phyloP scores from a whole-genome alignment of 37 sponge, comb jelly and placozoan genomes.

The Tethya wilhelma region DNA sequence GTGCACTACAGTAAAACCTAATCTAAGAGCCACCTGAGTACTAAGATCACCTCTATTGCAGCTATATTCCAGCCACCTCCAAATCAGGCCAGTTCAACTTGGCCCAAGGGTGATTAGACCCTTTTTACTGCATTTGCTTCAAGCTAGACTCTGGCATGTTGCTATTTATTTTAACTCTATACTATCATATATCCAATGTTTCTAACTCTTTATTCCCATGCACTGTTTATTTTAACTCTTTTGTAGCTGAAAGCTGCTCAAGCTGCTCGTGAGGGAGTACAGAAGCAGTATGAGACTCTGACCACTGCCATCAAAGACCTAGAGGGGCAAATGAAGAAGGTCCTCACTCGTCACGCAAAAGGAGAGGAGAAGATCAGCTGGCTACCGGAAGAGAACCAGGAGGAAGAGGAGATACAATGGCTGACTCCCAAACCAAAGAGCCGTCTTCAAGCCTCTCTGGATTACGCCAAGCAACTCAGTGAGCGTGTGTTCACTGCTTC shows the following conservation, averaged over 20 bases:
- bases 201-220: no score
- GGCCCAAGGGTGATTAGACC: no score
- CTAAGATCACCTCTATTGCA: no score
- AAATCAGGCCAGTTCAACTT: no score
- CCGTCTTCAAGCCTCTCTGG: slow-evolving; percentile 32
- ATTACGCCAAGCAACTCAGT: slow-evolving; percentile 49
- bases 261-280: slow-evolving; percentile 26
- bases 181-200: no score
- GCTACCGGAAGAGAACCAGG: slow-evolving; percentile 37
- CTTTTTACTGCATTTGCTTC: no score
- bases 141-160: no score
- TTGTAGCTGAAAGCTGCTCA: slow-evolving; percentile 60
- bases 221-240: no score
- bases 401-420: slow-evolving; percentile 42
- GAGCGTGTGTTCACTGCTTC: slow-evolving; percentile 35
- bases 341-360: not conserved
- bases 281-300: slow-evolving; percentile 42
- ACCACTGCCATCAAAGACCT: slow-evolving; percentile 27
- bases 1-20: no score
- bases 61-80: no score
- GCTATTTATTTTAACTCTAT: no score
- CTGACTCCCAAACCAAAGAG: slow-evolving; percentile 26
- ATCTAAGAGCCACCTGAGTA: no score
- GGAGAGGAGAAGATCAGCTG: slow-evolving; percentile 7
- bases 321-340: not conserved